Evolutionary conservation across 1,140 invertebrate genomes (phyloP).

Genomic region (Belonocnema kinseyi): DNA sequence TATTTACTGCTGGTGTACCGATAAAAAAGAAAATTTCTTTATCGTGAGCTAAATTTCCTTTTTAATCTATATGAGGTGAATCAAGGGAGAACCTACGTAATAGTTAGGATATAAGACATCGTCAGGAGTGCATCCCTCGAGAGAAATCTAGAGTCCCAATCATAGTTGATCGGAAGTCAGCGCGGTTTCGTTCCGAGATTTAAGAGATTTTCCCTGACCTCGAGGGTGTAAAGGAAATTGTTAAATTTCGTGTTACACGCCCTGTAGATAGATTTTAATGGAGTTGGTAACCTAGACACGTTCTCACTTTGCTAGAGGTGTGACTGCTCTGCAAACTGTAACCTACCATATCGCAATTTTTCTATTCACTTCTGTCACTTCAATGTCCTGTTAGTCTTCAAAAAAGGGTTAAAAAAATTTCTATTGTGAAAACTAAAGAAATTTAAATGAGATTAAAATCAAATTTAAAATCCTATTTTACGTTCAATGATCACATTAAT

Average conservation of each 20-base stretch:
- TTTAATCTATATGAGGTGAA: too few relatives aligned
- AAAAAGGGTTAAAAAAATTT: too few relatives aligned
- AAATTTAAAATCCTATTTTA: too few relatives aligned
- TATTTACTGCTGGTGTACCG: too few relatives aligned
- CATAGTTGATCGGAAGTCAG: conserved; percentile 45
- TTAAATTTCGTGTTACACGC: conserved; percentile 66
- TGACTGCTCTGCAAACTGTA: conserved; percentile 48
- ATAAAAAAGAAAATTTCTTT: too few relatives aligned
- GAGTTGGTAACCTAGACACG: conserved; percentile 69
- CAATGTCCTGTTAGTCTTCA: too few relatives aligned
- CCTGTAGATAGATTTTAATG: conserved; percentile 72
- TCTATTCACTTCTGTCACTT: background rate
- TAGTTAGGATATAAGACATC: background rate
- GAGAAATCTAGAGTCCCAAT: conserved; percentile 51
- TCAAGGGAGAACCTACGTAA: too few relatives aligned
- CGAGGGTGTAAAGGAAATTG: conserved; percentile 58
- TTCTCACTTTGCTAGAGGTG: conserved; percentile 68
- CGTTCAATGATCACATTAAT: too few relatives aligned
- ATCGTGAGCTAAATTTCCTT: too few relatives aligned
- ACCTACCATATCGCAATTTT: conserved; percentile 35
- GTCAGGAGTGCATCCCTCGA: conserved; percentile 37
- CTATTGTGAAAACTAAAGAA: too few relatives aligned
- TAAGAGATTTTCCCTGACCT: conserved; percentile 49
- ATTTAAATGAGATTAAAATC: too few relatives aligned
- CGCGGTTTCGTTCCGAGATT: conserved; percentile 55